Base-by-base conservation (phyloP, 2,113 vertebrate genomes). In the Sylvilagus bachmani region DNA sequence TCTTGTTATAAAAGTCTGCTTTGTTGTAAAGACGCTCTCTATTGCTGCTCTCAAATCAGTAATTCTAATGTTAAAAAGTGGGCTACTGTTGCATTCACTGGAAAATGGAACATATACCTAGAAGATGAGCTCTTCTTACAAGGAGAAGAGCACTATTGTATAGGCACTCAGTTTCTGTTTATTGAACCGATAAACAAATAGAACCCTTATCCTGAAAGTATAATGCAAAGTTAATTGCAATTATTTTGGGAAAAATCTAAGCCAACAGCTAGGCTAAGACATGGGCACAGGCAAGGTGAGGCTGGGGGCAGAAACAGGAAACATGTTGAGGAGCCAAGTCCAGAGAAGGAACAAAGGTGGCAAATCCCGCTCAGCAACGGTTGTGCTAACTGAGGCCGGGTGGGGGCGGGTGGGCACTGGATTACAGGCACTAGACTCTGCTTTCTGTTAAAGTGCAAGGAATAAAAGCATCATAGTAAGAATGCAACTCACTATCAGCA, bases 1-100 rank as follows among this genome's bases (percentile, higher is more conserved):
- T 7, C 5, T 71, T n/a, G 64, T 36, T 81, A 70, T 58, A 71
- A 55, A 64, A 73, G 31, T 2, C n/a, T 70, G 36, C 33, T 86
- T 70, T 55, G 49, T 78, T 93, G 44, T 44, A 53, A 83, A 58
- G 33, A 36, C 66, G 25, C 3, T 73, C 19, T 83, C 44, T 44
- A 29, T 49, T 36, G 36, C 29, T 86, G 70, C 27, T 70, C 10
- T 86, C 16, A 77, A 77, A 44, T 61, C 61, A 49, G 81, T 88
- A 49, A 62, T 67, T 85, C 5, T 73, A 51, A 79, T 67, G 82
- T 94, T 92, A 13, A 80, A 92, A 92, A 90, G 70, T 33, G 81
- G 14, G 44, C 6, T 53, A 73, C 69, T 82, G 2, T 62, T 79
- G 29, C 36, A 77, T 29, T 81, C 66, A 66, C n/a, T 90, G 67